phyloP scores from a whole-genome alignment of 2,888 invertebrate genomes.

The Hedya salicella region DNA sequence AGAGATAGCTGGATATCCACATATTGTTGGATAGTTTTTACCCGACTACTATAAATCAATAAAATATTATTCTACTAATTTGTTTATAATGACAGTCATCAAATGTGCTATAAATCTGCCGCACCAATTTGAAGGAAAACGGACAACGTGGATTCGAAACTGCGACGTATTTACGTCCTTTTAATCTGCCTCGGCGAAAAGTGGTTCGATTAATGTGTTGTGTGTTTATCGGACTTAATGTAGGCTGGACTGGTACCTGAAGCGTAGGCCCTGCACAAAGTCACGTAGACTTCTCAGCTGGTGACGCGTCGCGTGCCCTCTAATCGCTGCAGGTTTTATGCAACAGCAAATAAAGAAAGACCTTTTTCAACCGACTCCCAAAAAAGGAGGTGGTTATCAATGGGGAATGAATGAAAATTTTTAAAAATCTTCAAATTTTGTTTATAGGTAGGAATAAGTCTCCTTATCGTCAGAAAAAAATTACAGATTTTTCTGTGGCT shows the following conservation, averaged over 20 bases:
- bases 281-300: slow-evolving; percentile 71
- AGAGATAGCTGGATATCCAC: too few relatives aligned
- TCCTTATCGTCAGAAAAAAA: too few relatives aligned
- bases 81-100: neutral
- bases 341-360: slow-evolving; percentile 49
- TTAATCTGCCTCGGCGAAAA: neutral
- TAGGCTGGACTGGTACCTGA: slow-evolving; percentile 54
- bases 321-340: slow-evolving; percentile 59
- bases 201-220: slow-evolving; percentile 12
- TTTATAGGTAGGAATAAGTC: too few relatives aligned
- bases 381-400: too few relatives aligned
- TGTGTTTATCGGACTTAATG: slow-evolving; percentile 50
- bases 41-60: too few relatives aligned
- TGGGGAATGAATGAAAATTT: too few relatives aligned
- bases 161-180: slow-evolving; percentile 11
- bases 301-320: slow-evolving; percentile 66
- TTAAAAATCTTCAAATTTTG: too few relatives aligned
- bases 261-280: slow-evolving; percentile 59
- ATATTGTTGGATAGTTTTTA: too few relatives aligned
- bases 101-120: neutral
- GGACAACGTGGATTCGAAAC: neutral
- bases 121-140: neutral
- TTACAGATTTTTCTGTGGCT: too few relatives aligned
- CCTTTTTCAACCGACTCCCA: too few relatives aligned
- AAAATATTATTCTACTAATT: too few relatives aligned